Percentiles rank a stretch among this genome's conserved stretches.
Evolutionary conservation across 2,888 invertebrate species (phyloP).

Genomic region (Cylindroiulus punctatus): DNA sequence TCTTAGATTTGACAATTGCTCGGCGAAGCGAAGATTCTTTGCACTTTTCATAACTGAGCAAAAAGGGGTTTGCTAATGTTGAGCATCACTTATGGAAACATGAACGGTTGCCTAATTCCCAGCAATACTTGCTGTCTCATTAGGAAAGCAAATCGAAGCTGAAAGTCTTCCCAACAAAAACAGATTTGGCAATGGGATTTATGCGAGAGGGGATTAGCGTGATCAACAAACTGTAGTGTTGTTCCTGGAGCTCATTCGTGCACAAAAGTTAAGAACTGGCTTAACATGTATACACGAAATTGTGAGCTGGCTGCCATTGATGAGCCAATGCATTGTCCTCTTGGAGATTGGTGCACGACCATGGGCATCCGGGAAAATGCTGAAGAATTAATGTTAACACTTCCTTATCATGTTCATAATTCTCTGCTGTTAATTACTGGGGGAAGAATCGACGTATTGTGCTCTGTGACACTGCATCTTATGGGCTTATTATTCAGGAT

Average conservation of each 20-base stretch:
- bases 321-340: no score
- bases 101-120: neutral
- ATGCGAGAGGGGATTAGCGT: neutral
- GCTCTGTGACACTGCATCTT: slow-evolving; percentile 4
- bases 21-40: neutral
- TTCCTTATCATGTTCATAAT: slow-evolving; percentile 14
- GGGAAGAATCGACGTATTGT: neutral
- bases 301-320: no score
- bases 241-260: no score
- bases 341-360: no score
- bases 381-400: neutral
- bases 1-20: neutral
- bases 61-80: neutral
- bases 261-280: no score
- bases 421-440: slow-evolving; percentile 24
- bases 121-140: neutral
- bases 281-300: no score
- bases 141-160: neutral
- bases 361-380: neutral
- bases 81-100: neutral
- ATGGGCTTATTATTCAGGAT: neutral
- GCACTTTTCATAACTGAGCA: slow-evolving; percentile 11
- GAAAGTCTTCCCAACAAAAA: neutral
- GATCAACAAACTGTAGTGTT: neutral
- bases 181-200: neutral